Percentiles rank a stretch among this genome's conserved stretches.
Conservation (phyloP, 2,113 vertebrate genomes). For the Xenopus borealis region DNA sequence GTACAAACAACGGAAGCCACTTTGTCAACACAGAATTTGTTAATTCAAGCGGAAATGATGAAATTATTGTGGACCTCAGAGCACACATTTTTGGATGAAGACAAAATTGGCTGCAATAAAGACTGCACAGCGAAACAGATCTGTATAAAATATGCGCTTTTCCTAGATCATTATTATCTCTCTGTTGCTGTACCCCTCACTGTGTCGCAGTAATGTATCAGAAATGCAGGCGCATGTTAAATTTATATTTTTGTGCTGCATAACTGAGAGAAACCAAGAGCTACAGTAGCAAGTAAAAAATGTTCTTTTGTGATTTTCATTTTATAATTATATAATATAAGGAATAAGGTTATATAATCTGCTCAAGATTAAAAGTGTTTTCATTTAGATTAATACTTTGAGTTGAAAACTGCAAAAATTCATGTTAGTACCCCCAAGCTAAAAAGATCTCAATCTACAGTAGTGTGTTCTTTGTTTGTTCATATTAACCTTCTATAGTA, state of each 20-base stretch:
- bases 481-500: too few relatives aligned
- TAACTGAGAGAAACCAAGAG: conserved; percentile 13
- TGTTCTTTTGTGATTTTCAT: conserved; percentile 18
- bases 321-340: neutral
- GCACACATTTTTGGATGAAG: conserved; percentile 28
- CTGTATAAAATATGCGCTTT: conserved; percentile 37
- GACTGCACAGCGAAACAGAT: conserved; percentile 30
- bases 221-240: conserved; percentile 14
- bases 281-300: neutral
- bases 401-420: too few relatives aligned
- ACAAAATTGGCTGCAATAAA: conserved; percentile 36
- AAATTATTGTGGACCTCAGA: conserved; percentile 37
- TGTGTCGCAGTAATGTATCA: conserved; percentile 30
- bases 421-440: too few relatives aligned
- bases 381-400: neutral
- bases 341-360: neutral
- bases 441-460: too few relatives aligned
- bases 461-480: too few relatives aligned
- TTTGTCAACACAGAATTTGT: conserved; percentile 36
- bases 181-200: conserved; percentile 36
- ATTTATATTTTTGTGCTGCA: conserved; percentile 23
- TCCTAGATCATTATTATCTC: conserved; percentile 36
- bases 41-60: conserved; percentile 38
- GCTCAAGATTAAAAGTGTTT: neutral
- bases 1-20: conserved; percentile 19